Evolutionary conservation across 2,113 vertebrate genomes (phyloP), one percentile per base, ranked within the genome.

Genomic region (Phylloscopus trochilus): DNA sequence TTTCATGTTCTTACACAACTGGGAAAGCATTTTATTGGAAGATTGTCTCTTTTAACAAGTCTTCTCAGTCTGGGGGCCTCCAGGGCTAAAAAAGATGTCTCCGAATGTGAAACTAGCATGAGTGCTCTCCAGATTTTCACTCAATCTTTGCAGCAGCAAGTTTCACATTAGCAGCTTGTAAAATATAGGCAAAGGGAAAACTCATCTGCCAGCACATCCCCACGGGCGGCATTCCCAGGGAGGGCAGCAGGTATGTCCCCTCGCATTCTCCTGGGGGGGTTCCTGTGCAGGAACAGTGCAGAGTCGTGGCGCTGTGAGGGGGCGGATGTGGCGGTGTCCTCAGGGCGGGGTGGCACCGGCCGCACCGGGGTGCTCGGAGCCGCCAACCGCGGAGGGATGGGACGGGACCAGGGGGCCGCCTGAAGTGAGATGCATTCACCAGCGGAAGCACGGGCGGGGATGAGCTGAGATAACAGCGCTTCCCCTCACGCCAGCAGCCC

Each of bases 381-480:
- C 26, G 11, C 41, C 66, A 22, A 23, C 4, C 2, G 26, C 55
- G 2, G 33, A 16, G 21, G 23, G 27, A 5, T 13, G 26, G 39
- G 28, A 33, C 1, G 22, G n/a, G 35, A 26, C 2, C 10, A 13
- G 37, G 16, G 13, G 7, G 28, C n/a, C 10, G 20, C 46, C 66
- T 31, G 46, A 35, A 52, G 31, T 20, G 10, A 41, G 39, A 35
- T 8, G 41, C 60, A 2, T n/a, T 39, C 31, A 8, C 0, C 21
- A 28, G 28, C 21, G 5, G 30, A 4, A 55, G 13, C 11, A 8
- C 2, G 23, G 49, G 49, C 19, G 2, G 44, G 44, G 17, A 4
- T 3, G 19, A 11, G 43, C 43, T 4, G 15, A 37, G 5, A 0
- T 20, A 9, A 0, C 26, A 2, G 0, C 22, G 1, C 7, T 35